Conservation (phyloP, 2,888 invertebrate genomes). For the Xanthia togata region DNA sequence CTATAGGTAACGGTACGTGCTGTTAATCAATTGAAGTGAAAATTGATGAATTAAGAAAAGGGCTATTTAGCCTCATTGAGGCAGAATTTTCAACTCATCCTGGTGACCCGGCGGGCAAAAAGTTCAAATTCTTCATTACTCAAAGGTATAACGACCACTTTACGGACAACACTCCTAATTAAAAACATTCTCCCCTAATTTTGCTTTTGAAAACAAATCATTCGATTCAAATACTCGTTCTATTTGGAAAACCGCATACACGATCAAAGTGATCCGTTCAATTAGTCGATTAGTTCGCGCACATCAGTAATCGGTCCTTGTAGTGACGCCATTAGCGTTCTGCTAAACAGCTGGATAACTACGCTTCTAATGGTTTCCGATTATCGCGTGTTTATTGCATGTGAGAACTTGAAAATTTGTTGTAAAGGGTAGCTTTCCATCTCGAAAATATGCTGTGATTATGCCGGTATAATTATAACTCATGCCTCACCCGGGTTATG, state of each 20-base stretch:
- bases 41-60: too few relatives aligned
- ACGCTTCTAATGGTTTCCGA: constrained; percentile 16
- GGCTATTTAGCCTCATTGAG: too few relatives aligned
- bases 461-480: background rate
- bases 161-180: too few relatives aligned
- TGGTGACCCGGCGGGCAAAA: background rate
- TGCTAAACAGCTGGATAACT: constrained; percentile 20
- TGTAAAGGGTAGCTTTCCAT: background rate
- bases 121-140: background rate
- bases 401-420: background rate
- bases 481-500: background rate
- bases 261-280: constrained; percentile 12
- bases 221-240: constrained; percentile 8
- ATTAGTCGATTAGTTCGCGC: constrained; percentile 35
- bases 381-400: constrained; percentile 5
- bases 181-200: background rate
- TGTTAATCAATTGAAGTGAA: too few relatives aligned
- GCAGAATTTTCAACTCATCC: background rate
- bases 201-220: background rate
- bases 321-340: constrained; percentile 8
- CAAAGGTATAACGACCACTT: background rate
- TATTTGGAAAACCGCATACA: constrained; percentile 1
- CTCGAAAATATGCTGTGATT: background rate
- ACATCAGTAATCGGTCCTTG: constrained; percentile 33
- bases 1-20: too few relatives aligned